Percentiles rank a stretch among this genome's conserved stretches.
Evolutionary conservation across 1,140 invertebrate genomes (phyloP).

Genomic region (Radopholus similis): DNA sequence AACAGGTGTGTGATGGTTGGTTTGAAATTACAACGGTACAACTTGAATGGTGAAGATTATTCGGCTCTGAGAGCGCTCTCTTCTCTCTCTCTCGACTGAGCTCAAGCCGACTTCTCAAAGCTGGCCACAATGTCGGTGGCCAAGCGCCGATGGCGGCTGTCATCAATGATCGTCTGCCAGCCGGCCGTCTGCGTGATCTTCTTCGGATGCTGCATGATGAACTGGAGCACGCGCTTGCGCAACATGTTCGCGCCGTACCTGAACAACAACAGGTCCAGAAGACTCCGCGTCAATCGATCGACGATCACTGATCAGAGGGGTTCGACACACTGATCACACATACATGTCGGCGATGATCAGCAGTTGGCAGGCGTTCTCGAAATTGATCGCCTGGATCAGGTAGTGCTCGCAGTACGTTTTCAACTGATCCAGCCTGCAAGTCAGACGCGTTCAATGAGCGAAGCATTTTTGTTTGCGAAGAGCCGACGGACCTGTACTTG

Average conservation of each 20-base stretch:
- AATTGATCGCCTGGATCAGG: conserved; percentile 45
- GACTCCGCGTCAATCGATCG: background rate
- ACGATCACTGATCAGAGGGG: background rate
- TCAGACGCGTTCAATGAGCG: no score
- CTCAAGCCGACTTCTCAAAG: conserved; percentile 20
- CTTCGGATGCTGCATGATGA: conserved; percentile 43
- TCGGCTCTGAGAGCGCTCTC: background rate
- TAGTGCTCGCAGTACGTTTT: conserved; percentile 52
- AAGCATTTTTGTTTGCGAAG: conserved; percentile 1
- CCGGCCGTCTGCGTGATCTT: conserved; percentile 42
- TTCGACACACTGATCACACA: background rate
- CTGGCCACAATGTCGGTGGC: conserved; percentile 8
- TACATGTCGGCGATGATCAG: conserved; percentile 54
- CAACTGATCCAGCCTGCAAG: conserved; percentile 45
- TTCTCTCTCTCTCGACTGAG: background rate
- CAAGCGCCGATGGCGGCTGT: conserved; percentile 2
- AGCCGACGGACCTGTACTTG: conserved; percentile 47
- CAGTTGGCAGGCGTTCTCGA: conserved; percentile 55
- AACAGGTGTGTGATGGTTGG: background rate
- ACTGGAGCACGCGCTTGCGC: conserved; percentile 47
- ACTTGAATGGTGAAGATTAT: background rate
- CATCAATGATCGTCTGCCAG: conserved; percentile 8
- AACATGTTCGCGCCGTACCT: conserved; percentile 36
- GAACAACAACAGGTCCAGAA: background rate
- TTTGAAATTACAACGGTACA: background rate